Evolutionary conservation across 2,797 vertebrate species (phyloP).

Genomic region (Brachymystax lenok): DNA sequence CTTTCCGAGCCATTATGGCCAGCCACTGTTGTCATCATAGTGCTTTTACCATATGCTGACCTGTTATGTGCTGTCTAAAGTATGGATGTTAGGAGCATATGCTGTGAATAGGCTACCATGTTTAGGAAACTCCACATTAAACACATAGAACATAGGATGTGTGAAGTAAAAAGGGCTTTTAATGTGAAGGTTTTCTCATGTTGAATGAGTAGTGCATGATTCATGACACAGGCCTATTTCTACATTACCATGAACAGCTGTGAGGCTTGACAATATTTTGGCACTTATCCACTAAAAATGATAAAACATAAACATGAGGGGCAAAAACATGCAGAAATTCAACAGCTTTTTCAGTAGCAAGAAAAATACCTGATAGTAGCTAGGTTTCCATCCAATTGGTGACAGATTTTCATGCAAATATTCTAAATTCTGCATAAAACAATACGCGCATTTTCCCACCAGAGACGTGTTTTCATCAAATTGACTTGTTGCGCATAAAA

Average conservation of each 20-base stretch:
- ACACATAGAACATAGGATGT: neutral
- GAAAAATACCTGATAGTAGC: neutral
- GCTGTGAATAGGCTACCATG: neutral
- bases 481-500: no score
- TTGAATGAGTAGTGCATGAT: no score
- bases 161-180: neutral
- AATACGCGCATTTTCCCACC: neutral
- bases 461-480: no score
- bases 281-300: neutral
- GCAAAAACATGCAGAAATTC: neutral
- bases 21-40: conserved; percentile 54
- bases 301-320: neutral
- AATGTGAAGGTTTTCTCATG: no score
- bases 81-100: conserved; percentile 23
- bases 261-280: neutral
- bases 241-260: neutral
- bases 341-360: neutral
- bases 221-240: neutral
- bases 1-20: conserved; percentile 66
- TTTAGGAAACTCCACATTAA: neutral
- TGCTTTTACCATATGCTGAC: conserved; percentile 56
- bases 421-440: neutral
- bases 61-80: conserved; percentile 32
- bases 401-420: no score
- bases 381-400: neutral